Evolutionary conservation across 2,797 vertebrate genomes (phyloP).

Genomic region (Crypturellus tataupa): DNA sequence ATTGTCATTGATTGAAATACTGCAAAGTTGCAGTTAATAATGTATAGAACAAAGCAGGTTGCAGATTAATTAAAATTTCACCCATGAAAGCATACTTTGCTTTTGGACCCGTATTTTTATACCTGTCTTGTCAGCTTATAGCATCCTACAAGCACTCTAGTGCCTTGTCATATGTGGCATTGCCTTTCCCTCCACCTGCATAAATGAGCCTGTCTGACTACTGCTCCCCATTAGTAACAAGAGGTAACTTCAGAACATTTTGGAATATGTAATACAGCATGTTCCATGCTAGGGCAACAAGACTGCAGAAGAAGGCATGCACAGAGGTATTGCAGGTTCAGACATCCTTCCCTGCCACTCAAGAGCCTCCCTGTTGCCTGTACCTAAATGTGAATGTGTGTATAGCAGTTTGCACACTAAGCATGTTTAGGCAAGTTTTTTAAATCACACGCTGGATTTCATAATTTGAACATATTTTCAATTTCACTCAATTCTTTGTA

Average conservation of each 20-base stretch:
- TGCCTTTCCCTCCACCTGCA: background rate
- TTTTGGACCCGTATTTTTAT: background rate
- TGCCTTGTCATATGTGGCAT: background rate
- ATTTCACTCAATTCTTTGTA: background rate
- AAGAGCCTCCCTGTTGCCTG: background rate
- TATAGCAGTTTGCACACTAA: background rate
- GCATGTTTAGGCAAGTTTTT: background rate
- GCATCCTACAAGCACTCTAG: background rate
- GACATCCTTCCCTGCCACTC: background rate
- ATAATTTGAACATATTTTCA: background rate
- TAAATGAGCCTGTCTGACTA: background rate
- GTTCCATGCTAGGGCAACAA: background rate
- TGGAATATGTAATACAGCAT: background rate
- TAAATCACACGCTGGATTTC: background rate
- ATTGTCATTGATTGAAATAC: background rate
- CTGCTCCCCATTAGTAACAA: background rate
- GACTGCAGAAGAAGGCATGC: background rate
- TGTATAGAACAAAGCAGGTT: background rate
- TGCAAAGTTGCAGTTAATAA: background rate
- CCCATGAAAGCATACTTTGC: background rate
- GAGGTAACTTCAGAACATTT: background rate
- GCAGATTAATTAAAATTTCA: background rate
- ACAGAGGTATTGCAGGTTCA: background rate
- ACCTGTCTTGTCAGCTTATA: background rate
- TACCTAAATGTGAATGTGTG: background rate